Conservation (phyloP, 2,113 vertebrate genomes). For the Anguilla rostrata region DNA sequence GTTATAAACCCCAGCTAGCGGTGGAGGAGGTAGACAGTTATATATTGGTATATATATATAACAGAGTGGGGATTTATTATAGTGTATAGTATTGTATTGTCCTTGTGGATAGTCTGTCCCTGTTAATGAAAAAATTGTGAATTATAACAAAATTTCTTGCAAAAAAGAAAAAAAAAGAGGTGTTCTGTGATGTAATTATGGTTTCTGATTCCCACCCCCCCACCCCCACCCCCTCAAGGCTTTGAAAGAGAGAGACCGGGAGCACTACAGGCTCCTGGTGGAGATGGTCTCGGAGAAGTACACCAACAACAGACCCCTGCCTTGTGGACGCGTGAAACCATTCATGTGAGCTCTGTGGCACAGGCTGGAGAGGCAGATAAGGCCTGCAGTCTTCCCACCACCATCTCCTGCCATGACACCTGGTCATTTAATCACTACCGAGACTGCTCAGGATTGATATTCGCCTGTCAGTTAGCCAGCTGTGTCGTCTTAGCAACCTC, state of each 20-base stretch:
- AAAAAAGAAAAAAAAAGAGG: not conserved
- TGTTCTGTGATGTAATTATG: not conserved
- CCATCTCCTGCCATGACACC: not conserved
- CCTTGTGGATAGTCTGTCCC: not conserved
- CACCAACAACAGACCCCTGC: conserved; percentile 67
- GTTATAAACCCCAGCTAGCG: conserved; percentile 64
- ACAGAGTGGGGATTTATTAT: not conserved
- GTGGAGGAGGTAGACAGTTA: conserved; percentile 67
- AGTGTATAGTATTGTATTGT: not conserved
- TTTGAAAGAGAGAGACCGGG: conserved; percentile 67
- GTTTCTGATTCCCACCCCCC: not conserved
- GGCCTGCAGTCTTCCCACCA: not conserved
- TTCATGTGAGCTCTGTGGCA: conserved; percentile 54
- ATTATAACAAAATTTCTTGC: not conserved
- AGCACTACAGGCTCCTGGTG: conserved; percentile 70
- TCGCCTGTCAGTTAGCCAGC: not conserved
- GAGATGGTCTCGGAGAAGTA: conserved; percentile 71
- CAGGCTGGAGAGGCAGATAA: not conserved
- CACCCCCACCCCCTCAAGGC: conserved; percentile 44
- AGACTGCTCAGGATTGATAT: not conserved
- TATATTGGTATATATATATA: not conserved
- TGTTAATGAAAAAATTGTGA: not conserved
- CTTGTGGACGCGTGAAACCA: conserved; percentile 67
- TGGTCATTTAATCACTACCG: not conserved
- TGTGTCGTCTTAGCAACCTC: not conserved